A percentile compares a stretch with the other conserved stretches of the same genome.
These are phyloP conservation scores for Hypolimnas misippus DNA, from an alignment of 2,888 invertebrate genomes.

Conservation along the genomic window DNA sequence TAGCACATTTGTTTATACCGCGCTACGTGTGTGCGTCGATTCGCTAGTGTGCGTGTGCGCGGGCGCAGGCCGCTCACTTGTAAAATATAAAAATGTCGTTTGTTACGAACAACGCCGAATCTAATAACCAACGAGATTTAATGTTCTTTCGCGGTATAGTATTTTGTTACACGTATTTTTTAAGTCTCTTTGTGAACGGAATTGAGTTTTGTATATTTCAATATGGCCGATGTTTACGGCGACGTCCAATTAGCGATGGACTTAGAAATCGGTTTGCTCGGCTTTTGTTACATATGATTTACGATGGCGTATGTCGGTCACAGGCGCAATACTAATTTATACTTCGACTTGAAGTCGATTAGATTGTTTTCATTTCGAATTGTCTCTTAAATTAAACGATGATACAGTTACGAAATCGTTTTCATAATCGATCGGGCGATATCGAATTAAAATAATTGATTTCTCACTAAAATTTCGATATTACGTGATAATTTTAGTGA, in stretches of 20 bases:
- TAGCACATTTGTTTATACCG: slow-evolving; percentile 77
- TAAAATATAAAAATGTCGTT: slow-evolving; percentile 70
- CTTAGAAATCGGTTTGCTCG: slow-evolving; percentile 53
- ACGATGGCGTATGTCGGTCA: slow-evolving; percentile 52
- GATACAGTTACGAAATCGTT: slow-evolving; percentile 7
- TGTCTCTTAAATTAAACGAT: background rate
- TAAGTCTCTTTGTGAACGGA: slow-evolving; percentile 55
- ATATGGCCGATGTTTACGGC: slow-evolving; percentile 57
- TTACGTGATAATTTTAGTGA: slow-evolving; percentile 20
- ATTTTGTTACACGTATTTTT: slow-evolving; percentile 68
- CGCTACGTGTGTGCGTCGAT: slow-evolving; percentile 41
- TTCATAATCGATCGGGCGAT: background rate
- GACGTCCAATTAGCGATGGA: slow-evolving; percentile 65
- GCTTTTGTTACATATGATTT: slow-evolving; percentile 78
- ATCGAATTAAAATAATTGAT: slow-evolving; percentile 11
- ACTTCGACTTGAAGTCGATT: slow-evolving; percentile 10
- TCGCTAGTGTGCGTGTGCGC: slow-evolving; percentile 52
- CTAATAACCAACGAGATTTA: slow-evolving; percentile 61
- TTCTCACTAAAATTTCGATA: slow-evolving; percentile 6
- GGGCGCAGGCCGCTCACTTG: slow-evolving; percentile 53
- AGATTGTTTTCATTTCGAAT: slow-evolving; percentile 2
- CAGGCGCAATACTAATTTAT: slow-evolving; percentile 18
- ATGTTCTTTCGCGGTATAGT: slow-evolving; percentile 58
- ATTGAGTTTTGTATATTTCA: slow-evolving; percentile 54
- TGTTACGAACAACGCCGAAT: slow-evolving; percentile 59